phyloP scores from a whole-genome alignment of 2,888 invertebrate species.

The Shargacucullia verbasci region DNA sequence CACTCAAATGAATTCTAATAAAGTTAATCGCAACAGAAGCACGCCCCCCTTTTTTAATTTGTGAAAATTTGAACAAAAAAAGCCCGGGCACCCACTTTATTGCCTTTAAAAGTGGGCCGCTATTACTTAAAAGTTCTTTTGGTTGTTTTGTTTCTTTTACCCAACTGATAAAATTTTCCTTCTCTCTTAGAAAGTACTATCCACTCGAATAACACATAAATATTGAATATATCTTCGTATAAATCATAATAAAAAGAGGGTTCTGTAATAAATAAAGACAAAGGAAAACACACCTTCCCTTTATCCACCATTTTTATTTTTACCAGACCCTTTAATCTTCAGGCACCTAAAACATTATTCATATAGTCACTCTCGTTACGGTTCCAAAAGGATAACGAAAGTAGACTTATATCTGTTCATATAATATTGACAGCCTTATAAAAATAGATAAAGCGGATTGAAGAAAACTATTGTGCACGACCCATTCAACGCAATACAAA shows the following conservation, averaged over 20 bases:
- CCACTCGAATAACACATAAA: conserved; percentile 36
- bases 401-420: conserved; percentile 19
- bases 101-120: conserved; percentile 62
- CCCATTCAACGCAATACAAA: too few relatives aligned
- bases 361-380: conserved; percentile 23
- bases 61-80: conserved; percentile 61
- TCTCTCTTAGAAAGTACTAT: conserved; percentile 26
- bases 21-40: conserved; percentile 77
- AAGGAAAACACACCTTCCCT: conserved; percentile 25
- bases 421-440: conserved; percentile 29
- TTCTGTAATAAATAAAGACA: conserved; percentile 39
- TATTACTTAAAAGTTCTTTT: conserved; percentile 49
- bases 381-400: conserved; percentile 32
- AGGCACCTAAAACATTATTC: conserved; percentile 30
- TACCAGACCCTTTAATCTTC: conserved; percentile 36
- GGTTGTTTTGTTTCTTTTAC: conserved; percentile 45
- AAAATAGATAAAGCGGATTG: conserved; percentile 25
- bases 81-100: conserved; percentile 64
- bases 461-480: neutral
- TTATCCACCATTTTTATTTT: conserved; percentile 29
- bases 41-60: conserved; percentile 73
- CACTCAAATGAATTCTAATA: conserved; percentile 83
- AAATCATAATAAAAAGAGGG: conserved; percentile 42
- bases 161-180: conserved; percentile 31
- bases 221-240: conserved; percentile 27